Base-by-base conservation (phyloP, 2,888 invertebrate genomes). In the Drosophila gaucha region DNA sequence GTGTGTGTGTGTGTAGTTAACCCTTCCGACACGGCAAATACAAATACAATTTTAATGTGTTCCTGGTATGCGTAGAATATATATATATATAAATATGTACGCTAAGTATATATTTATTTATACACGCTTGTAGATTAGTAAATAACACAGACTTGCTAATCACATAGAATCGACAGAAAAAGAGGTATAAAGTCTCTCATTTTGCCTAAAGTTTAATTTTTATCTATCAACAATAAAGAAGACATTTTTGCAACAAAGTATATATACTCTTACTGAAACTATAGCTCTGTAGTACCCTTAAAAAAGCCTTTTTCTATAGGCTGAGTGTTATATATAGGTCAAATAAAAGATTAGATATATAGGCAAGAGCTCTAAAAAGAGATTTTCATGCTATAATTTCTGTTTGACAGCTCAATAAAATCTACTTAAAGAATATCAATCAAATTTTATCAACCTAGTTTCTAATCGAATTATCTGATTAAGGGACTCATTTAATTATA, bases 81-180 rank as follows among this genome's bases (percentile, higher is more conserved):
- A 36, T 1, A 10, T n/a, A 9, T 16, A 22, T 24, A n/a, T n/a
- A n/a, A 3, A 18, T 24, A 18, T 8, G 8, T 36, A 41, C n/a
- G 9, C 20, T 18, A 26, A 28, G 36, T 33, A 28, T n/a, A 51
- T 18, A 24, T 26, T 24, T 28, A 2, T 20, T 9, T 12, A 20
- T n/a, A 28, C 4, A 44, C 33, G 36, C 51, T 16, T 9, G 30
- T 30, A 9, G n/a, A 22, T 26, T n/a, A 30, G n/a, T 46, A 71
- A 14, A 67, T 39, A 51, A 46, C 49, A 62, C 10, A n/a, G 24
- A 36, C 9, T 2, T 56, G 67, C 43, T 66, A 71, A 71, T 60
- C 31, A 44, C 12, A 18, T 8, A 26, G 16, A 28, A 38, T n/a
- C 12, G 14, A 30, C 24, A 3, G 38, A 33, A 20, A 14, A 0